These are phyloP conservation scores for Microcebus tavaratra DNA, from an alignment of 2,113 vertebrate species.

Conservation along the genomic window DNA sequence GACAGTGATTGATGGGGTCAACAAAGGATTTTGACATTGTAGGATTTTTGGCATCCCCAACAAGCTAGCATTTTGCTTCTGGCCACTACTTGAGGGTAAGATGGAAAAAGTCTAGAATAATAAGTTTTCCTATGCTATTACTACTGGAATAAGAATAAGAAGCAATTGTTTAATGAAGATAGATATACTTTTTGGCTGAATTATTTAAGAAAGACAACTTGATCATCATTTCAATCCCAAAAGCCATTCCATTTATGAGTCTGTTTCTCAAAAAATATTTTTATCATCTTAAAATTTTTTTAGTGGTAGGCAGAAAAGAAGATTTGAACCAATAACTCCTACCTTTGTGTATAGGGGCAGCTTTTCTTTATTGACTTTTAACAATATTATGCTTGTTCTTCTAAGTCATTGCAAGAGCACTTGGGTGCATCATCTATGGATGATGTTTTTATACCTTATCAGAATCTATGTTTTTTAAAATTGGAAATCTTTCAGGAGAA, in stretches of 20 bases:
- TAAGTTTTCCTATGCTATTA: not conserved
- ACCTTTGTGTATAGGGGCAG: slow-evolving; percentile 66
- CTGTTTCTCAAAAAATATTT: not conserved
- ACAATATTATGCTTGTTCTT: slow-evolving; percentile 65
- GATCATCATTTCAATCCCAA: slow-evolving; percentile 9
- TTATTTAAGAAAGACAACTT: not conserved
- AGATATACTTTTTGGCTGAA: not conserved
- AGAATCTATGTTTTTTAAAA: slow-evolving; percentile 47
- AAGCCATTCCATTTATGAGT: not conserved
- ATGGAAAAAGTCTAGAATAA: not conserved
- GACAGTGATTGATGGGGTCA: slow-evolving; percentile 45
- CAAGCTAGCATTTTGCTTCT: slow-evolving; percentile 39
- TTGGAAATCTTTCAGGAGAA: slow-evolving; percentile 63
- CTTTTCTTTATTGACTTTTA: slow-evolving; percentile 66
- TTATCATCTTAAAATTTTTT: not conserved
- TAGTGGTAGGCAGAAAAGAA: not conserved
- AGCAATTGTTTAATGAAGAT: not conserved
- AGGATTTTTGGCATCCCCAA: slow-evolving; percentile 15
- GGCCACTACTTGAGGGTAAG: not conserved
- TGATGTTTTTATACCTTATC: slow-evolving; percentile 65
- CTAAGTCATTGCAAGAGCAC: slow-evolving; percentile 60
- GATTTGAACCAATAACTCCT: not conserved
- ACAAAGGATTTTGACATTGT: slow-evolving; percentile 22
- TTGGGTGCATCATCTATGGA: slow-evolving; percentile 45
- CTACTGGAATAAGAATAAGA: not conserved